Conservation (phyloP, 2,797 vertebrate genomes). For the Pseudochromis fuscus region DNA sequence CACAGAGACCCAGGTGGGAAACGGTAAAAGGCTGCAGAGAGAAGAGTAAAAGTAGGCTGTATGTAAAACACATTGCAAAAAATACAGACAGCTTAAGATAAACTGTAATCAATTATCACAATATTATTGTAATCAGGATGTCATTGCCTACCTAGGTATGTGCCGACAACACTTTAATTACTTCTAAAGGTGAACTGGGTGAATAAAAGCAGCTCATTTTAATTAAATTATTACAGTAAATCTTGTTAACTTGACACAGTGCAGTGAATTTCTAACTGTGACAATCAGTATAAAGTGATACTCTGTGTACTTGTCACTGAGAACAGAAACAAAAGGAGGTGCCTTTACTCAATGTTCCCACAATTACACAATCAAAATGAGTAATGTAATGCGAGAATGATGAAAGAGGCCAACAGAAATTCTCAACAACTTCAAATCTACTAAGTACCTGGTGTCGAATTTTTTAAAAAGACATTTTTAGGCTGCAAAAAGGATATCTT, state of each 20-base stretch:
- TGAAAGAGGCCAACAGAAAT: not conserved
- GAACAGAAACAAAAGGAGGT: too few relatives aligned
- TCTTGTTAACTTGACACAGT: not conserved
- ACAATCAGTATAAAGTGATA: not conserved
- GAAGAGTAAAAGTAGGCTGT: too few relatives aligned
- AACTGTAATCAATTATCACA: not conserved
- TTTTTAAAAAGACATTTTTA: too few relatives aligned
- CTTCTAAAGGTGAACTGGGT: too few relatives aligned
- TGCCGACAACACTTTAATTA: too few relatives aligned
- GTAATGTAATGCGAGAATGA: not conserved
- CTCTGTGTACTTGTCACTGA: too few relatives aligned
- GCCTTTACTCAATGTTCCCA: not conserved
- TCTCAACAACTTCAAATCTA: not conserved
- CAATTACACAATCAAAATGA: not conserved
- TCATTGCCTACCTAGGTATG: too few relatives aligned
- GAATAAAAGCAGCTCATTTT: not conserved
- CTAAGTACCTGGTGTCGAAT: too few relatives aligned
- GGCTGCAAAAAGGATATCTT: not conserved
- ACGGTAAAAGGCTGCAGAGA: constrained; percentile 92
- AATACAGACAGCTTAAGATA: not conserved
- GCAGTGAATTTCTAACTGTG: not conserved
- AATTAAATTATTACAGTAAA: too few relatives aligned
- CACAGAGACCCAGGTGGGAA: constrained; percentile 90
- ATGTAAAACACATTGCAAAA: not conserved
- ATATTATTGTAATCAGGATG: too few relatives aligned